Base-by-base conservation (phyloP, 2,797 vertebrate genomes). In the Sebastes hubbsi region DNA sequence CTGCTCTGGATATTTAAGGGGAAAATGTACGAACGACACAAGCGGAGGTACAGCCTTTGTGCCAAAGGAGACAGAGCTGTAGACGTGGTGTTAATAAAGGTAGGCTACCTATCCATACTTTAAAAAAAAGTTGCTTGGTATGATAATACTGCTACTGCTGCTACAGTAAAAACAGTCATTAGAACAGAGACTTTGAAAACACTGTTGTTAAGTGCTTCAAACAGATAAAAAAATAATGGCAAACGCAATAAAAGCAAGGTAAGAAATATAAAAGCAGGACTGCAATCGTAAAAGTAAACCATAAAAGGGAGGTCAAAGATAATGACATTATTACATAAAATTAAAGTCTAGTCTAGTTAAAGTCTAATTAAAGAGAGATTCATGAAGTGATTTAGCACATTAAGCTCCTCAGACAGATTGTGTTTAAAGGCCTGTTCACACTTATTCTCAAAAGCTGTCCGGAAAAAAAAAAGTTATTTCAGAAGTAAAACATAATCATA, bases 61-160 rank as follows among this genome's bases (percentile, higher is more conserved):
- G 96, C 97, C 92, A 98, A 96, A 88, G 97, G 96, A 69, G 97
- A 98, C 92, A 96, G 97, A 86, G 93, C 96, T 12, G 96, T 98
- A 83, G 97, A 98, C 65, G 98, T 99, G 92, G 97, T 99, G 80
- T 89, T 99, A 85, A 94, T 99, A 74, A 99, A 99, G 98, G 98
- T 99, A 98, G 90, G 92, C 75, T 72, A 64, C 82, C 70, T 46
- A 30, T 80, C 59, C 1, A 4, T 64, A 76, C 70, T 82, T 77
- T 87, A 4, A 83, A 75, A 89, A 69, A 90, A 91, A 91, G 86
- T 92, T 90, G 52, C 85, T 84, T 32, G 58, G 68, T 58, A 13
- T 46, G 62, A 61, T 56, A 24, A 56, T 68, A 36, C 74, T 29
- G 32, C 68, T 52, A 14, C 36, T 38, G 8, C 52, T 58, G 36